Percentiles rank a stretch among this genome's conserved stretches.
These are phyloP conservation scores for Hydrotaea diabolus DNA, from an alignment of 2,888 invertebrate species.

Conservation along the genomic window DNA sequence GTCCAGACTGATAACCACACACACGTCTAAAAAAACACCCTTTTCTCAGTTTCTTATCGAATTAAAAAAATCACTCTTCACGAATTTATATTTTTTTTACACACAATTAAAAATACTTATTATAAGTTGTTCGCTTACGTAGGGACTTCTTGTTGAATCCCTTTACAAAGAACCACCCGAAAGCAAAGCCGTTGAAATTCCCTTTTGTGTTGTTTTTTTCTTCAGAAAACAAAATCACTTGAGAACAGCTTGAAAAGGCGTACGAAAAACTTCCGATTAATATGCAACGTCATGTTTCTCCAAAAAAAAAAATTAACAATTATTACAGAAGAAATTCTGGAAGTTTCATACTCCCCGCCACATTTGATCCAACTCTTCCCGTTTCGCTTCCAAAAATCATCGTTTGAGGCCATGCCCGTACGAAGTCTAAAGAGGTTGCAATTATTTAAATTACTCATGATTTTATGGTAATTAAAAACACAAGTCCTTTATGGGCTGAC, in stretches of 20 bases:
- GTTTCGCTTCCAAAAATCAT: neutral
- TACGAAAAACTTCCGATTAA: constrained; percentile 33
- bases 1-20: too few relatives aligned
- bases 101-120: too few relatives aligned
- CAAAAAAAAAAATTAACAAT: constrained; percentile 54
- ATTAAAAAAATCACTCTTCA: too few relatives aligned
- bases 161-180: too few relatives aligned
- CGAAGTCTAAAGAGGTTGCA: constrained; percentile 61
- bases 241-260: neutral
- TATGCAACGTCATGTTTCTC: constrained; percentile 40
- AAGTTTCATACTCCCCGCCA: neutral
- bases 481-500: neutral
- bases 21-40: too few relatives aligned
- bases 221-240: too few relatives aligned
- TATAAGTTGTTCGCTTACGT: too few relatives aligned
- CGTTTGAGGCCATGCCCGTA: neutral
- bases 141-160: too few relatives aligned
- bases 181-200: too few relatives aligned
- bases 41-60: too few relatives aligned
- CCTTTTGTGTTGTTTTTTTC: too few relatives aligned
- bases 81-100: too few relatives aligned
- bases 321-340: constrained; percentile 34
- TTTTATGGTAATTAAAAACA: constrained; percentile 47
- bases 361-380: neutral
- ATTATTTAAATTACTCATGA: constrained; percentile 55